These are phyloP conservation scores for Pardalotus punctatus DNA, from an alignment of 2,113 vertebrate species.

Conservation along the genomic window DNA sequence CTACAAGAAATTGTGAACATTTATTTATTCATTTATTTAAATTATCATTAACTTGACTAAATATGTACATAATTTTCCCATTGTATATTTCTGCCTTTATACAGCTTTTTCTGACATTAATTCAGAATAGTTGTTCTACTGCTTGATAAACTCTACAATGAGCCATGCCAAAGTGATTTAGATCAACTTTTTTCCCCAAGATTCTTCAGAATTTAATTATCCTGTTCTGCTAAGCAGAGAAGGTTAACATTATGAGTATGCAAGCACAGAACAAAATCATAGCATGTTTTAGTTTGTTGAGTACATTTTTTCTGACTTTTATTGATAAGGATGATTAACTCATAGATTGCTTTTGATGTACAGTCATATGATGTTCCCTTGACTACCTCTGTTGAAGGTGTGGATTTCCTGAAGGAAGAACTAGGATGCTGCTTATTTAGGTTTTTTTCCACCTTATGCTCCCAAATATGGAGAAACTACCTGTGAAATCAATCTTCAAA, in stretches of 20 bases:
- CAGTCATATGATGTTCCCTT: not conserved
- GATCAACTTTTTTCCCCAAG: not conserved
- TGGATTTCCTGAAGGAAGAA: not conserved
- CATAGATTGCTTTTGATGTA: not conserved
- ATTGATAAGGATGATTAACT: not conserved
- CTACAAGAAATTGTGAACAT: not conserved
- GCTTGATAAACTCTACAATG: not conserved
- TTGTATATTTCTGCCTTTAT: not conserved
- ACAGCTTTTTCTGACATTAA: not conserved
- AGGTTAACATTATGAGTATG: rapidly evolving
- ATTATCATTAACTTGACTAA: not conserved
- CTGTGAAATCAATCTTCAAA: not conserved
- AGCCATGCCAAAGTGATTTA: not conserved
- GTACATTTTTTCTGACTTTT: not conserved
- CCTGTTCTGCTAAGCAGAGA: not conserved
- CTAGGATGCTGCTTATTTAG: rapidly evolving
- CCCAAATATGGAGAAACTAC: not conserved
- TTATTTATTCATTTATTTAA: not conserved
- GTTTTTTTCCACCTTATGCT: not conserved
- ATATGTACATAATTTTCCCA: not conserved
- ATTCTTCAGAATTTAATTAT: not conserved
- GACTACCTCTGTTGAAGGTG: not conserved
- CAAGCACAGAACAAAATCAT: not conserved
- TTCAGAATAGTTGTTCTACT: not conserved
- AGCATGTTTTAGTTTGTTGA: not conserved